Base-by-base conservation (phyloP, 2,113 vertebrate genomes). In the Alligator sinensis region DNA sequence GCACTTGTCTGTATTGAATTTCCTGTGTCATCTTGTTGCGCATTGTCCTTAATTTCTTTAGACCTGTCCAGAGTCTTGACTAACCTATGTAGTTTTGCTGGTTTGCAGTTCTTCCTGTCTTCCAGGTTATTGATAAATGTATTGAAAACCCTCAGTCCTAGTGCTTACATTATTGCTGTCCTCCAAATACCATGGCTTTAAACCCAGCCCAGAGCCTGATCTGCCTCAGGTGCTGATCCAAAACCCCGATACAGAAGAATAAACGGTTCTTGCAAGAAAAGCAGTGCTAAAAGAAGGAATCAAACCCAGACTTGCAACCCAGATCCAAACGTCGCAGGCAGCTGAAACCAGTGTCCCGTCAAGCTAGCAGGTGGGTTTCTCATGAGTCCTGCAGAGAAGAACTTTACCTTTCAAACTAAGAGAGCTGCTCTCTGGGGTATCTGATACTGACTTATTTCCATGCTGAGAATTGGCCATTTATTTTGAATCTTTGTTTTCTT, bases 11-110 rank as follows among this genome's bases (percentile, higher is more conserved):
- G 21, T 81, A 62, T 1, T 5, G 7, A 88, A 59, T 93, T 92
- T 84, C 47, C 63, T 88, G 70, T 93, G 75, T 70, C 4, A 0
- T 66, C n/a, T 80, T 1, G 0, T 74, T 92, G 81, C 59, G 88
- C 79, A 79, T 0, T 95, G 94, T 94, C 91, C 89, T 92, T 90
- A 74, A 96, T 95, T 92, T 91, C 24, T 63, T 92, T 90, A 76
- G 60, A 47, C 22, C 57, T 90, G 55, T 82, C 62, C 59, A 24
- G 57, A 5, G 10, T 86, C 28, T 74, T 91, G 55, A 90, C 27
- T 38, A 47, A 84, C 34, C 5, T 18, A 70, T 80, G 27, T 86
- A 1, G 62, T 93, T 81, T 55, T 93, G 18, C 70, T 12, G 2
- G 91, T 74, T 90, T 2, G 0, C 25, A 5, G 19, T 6, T 60